Conservation (phyloP, 2,113 vertebrate species). For the Struthio camelus region DNA sequence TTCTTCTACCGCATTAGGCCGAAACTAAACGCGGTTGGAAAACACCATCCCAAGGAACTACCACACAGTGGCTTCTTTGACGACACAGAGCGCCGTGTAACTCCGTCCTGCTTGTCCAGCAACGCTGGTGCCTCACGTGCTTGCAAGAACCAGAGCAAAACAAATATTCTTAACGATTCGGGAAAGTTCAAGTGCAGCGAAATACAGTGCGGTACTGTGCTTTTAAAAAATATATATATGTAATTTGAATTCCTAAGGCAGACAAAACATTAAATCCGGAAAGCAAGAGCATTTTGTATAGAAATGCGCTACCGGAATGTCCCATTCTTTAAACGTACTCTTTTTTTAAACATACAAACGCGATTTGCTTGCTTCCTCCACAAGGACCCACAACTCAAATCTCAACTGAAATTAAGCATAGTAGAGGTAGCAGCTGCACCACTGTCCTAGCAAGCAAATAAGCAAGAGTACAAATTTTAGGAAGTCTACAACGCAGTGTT, state of each 20-base stretch:
- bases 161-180: not conserved
- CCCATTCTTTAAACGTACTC: not conserved
- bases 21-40: not conserved
- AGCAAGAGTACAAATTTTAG: fast-evolving
- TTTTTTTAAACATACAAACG: not conserved
- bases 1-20: not conserved
- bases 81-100: fast-evolving
- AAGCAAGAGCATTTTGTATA: not conserved
- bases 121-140: not conserved
- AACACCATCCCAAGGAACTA: not conserved
- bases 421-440: not conserved
- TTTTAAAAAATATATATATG: not conserved
- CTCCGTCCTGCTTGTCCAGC: not conserved
- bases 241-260: not conserved
- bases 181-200: not conserved
- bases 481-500: fast-evolving
- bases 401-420: not conserved
- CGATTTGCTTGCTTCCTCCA: not conserved
- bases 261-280: not conserved
- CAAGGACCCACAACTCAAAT: not conserved
- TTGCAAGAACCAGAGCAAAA: not conserved
- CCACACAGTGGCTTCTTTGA: too few species aligned
- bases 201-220: fast-evolving
- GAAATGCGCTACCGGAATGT: not conserved
- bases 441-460: fast-evolving